Evolutionary conservation across 2,888 invertebrate genomes (phyloP).

Genomic region (Caenorhabditis sp.): DNA sequence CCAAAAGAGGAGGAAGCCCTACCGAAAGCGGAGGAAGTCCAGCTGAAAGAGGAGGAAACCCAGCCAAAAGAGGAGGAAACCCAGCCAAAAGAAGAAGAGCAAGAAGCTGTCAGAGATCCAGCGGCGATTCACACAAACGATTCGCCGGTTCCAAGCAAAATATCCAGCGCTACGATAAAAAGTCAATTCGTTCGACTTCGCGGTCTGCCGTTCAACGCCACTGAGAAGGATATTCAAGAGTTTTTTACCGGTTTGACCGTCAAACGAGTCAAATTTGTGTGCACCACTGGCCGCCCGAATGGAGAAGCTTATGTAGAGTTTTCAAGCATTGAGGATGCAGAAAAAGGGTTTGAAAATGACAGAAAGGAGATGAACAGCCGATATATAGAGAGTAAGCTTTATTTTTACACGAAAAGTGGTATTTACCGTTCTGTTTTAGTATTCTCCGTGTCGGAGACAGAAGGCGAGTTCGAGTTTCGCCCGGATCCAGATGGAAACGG

Average conservation of each 20-base stretch:
- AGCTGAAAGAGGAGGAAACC: too few relatives aligned
- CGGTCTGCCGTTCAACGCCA: constrained; percentile 77
- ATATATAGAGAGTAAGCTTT: constrained; percentile 78
- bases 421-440: constrained; percentile 45
- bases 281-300: constrained; percentile 73
- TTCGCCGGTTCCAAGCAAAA: constrained; percentile 17
- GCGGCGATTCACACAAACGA: neutral
- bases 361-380: constrained; percentile 75
- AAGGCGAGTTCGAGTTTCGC: constrained; percentile 47
- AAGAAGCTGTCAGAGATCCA: neutral
- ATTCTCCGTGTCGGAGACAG: constrained; percentile 56
- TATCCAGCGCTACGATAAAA: constrained; percentile 11
- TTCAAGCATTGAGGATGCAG: constrained; percentile 64
- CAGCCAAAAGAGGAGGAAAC: neutral
- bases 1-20: too few relatives aligned
- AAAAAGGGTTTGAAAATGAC: constrained; percentile 71
- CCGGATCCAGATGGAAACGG: constrained; percentile 27
- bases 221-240: constrained; percentile 72
- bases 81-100: neutral
- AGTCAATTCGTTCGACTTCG: constrained; percentile 70
- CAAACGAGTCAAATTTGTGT: constrained; percentile 47
- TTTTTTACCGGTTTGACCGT: constrained; percentile 75
- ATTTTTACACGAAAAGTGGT: neutral
- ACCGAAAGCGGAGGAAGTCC: too few relatives aligned
- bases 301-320: constrained; percentile 79